These are phyloP conservation scores for Seira sanloemensis DNA, from an alignment of 2,888 invertebrate species.

Conservation along the genomic window DNA sequence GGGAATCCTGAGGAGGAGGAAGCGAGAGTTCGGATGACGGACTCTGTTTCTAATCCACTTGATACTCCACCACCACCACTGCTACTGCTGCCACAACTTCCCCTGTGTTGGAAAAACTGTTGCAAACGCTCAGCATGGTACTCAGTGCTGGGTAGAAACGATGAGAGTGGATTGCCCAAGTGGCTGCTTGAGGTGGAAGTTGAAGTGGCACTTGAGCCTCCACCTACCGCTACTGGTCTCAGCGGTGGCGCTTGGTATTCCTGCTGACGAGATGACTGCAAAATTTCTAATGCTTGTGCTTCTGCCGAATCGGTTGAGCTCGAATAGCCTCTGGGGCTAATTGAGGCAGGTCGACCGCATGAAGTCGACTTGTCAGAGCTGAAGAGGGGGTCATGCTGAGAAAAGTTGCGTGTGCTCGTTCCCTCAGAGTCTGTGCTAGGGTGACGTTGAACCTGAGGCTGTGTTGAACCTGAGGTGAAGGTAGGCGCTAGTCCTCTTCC, in stretches of 20 bases:
- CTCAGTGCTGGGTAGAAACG: slow-evolving; percentile 10
- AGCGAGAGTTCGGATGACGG: slow-evolving; percentile 21
- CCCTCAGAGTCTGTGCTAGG: slow-evolving; percentile 23
- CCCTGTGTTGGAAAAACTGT: slow-evolving; percentile 24
- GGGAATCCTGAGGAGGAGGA: neutral
- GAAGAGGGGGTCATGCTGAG: neutral
- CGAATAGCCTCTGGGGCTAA: slow-evolving; percentile 33
- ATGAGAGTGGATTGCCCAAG: neutral
- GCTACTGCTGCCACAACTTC: neutral
- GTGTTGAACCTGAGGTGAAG: neutral
- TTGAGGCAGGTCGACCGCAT: slow-evolving; percentile 7
- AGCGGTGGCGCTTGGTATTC: slow-evolving; percentile 31
- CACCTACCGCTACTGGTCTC: neutral
- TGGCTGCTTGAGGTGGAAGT: neutral
- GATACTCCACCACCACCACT: neutral
- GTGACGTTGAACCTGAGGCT: neutral
- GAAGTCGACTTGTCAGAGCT: slow-evolving; percentile 12
- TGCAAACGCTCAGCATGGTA: slow-evolving; percentile 46
- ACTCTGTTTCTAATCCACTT: neutral
- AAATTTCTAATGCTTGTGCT: slow-evolving; percentile 9
- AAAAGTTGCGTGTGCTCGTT: neutral
- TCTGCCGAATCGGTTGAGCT: slow-evolving; percentile 46
- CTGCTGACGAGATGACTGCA: slow-evolving; percentile 25
- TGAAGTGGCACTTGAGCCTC: neutral
- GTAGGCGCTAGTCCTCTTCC: neutral